These are phyloP conservation scores for Gymnorhina tibicen DNA, from an alignment of 2,113 vertebrate genomes.

Conservation along the genomic window DNA sequence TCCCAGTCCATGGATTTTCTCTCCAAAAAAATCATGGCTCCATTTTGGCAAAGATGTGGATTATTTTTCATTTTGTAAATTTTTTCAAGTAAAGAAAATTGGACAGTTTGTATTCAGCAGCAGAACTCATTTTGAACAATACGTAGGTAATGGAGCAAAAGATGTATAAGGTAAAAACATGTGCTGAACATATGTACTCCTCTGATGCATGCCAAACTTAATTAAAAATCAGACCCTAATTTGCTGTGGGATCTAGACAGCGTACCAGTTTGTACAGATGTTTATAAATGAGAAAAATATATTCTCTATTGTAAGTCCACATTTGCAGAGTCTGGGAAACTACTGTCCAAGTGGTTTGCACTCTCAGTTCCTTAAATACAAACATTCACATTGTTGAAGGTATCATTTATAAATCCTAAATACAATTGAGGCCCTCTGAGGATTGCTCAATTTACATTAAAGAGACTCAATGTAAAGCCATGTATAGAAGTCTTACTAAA, in stretches of 20 bases:
- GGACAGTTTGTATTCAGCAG: neutral
- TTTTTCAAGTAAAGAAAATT: neutral
- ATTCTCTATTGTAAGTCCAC: neutral
- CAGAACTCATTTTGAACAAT: conserved; percentile 25
- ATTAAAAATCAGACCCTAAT: conserved; percentile 58
- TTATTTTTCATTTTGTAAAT: neutral
- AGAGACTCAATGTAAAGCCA: neutral
- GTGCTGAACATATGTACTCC: conserved; percentile 60
- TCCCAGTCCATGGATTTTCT: neutral
- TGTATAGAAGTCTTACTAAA: neutral
- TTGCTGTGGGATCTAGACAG: conserved; percentile 45
- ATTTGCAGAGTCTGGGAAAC: conserved; percentile 1
- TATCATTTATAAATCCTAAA: neutral
- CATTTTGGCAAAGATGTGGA: neutral
- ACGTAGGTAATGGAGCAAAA: conserved; percentile 33
- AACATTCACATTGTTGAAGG: neutral
- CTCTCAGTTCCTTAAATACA: conserved; percentile 8
- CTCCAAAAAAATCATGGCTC: neutral
- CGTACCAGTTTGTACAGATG: conserved; percentile 5
- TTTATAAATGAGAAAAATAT: conserved; percentile 32
- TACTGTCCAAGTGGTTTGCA: neutral
- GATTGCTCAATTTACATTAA: neutral
- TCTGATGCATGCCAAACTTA: conserved; percentile 45
- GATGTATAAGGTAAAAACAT: conserved; percentile 54
- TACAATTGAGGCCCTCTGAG: neutral